Conservation (phyloP, 2,113 vertebrate genomes). For the Dipodomys ordii region DNA sequence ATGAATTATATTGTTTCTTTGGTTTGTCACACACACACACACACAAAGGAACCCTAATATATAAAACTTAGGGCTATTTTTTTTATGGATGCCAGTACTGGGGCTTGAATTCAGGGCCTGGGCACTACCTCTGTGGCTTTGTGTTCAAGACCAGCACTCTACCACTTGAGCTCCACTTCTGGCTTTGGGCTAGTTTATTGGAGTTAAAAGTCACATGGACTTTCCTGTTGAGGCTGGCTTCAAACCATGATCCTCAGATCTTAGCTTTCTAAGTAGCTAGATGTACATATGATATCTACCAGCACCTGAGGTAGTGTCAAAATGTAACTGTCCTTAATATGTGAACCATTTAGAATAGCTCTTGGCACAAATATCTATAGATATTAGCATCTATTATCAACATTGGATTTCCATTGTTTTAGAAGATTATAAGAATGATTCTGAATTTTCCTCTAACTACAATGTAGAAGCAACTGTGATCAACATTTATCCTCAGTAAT, state of each 20-base stretch:
- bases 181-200: too few relatives aligned
- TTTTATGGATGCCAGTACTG: background rate
- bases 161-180: too few relatives aligned
- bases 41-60: background rate
- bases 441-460: background rate
- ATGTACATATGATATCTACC: too few relatives aligned
- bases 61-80: background rate
- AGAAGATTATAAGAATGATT: background rate
- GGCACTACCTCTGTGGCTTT: too few relatives aligned
- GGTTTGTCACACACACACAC: background rate
- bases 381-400: background rate
- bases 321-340: constrained; percentile 18
- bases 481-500: background rate
- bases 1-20: background rate
- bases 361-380: background rate
- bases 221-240: too few relatives aligned
- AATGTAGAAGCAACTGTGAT: background rate
- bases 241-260: too few relatives aligned
- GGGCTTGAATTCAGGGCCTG: too few relatives aligned
- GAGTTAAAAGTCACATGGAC: too few relatives aligned
- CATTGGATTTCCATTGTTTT: background rate
- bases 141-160: too few relatives aligned
- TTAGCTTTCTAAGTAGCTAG: too few relatives aligned
- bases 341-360: background rate
- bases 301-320: background rate